A percentile compares a stretch with the other conserved stretches of the same genome.
phyloP scores from a whole-genome alignment of 2,113 vertebrate genomes.

The Odontesthes bonariensis region DNA sequence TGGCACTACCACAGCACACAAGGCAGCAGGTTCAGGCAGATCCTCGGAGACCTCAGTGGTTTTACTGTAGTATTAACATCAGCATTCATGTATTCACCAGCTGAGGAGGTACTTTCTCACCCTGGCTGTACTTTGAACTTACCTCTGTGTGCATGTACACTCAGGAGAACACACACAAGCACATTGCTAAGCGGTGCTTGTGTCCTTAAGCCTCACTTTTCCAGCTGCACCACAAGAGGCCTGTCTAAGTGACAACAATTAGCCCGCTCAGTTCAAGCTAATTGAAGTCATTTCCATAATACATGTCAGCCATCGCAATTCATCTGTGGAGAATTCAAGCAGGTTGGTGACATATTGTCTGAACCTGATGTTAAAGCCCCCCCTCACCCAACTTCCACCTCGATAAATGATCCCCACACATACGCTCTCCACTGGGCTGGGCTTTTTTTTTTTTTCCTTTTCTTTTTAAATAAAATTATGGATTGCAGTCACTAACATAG shows the following conservation, averaged over 20 bases:
- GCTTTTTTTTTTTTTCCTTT: neutral
- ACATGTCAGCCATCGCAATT: slow-evolving; percentile 65
- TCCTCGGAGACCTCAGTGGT: slow-evolving; percentile 24
- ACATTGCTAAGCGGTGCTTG: neutral
- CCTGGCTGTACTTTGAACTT: slow-evolving; percentile 26
- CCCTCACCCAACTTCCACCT: neutral
- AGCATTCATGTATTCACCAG: slow-evolving; percentile 38
- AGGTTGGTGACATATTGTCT: slow-evolving; percentile 57
- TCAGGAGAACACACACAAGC: neutral
- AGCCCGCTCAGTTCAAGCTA: slow-evolving; percentile 77
- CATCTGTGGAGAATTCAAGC: slow-evolving; percentile 66
- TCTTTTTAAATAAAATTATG: slow-evolving; percentile 49
- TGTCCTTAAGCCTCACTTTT: slow-evolving; percentile 45
- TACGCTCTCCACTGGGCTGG: slow-evolving; percentile 25
- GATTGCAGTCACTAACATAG: slow-evolving; percentile 49
- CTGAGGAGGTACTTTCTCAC: slow-evolving; percentile 29
- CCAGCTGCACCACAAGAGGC: slow-evolving; percentile 64
- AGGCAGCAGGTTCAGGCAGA: slow-evolving; percentile 16
- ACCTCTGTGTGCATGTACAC: neutral
- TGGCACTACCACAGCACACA: slow-evolving; percentile 16
- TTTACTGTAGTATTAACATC: slow-evolving; percentile 46
- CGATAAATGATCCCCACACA: slow-evolving; percentile 55
- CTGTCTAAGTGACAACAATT: slow-evolving; percentile 78
- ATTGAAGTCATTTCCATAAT: slow-evolving; percentile 81
- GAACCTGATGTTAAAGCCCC: slow-evolving; percentile 45